Percentiles rank a stretch among this genome's conserved stretches.
Conservation (phyloP, 2,113 vertebrate genomes). For the Ochotona princeps region DNA sequence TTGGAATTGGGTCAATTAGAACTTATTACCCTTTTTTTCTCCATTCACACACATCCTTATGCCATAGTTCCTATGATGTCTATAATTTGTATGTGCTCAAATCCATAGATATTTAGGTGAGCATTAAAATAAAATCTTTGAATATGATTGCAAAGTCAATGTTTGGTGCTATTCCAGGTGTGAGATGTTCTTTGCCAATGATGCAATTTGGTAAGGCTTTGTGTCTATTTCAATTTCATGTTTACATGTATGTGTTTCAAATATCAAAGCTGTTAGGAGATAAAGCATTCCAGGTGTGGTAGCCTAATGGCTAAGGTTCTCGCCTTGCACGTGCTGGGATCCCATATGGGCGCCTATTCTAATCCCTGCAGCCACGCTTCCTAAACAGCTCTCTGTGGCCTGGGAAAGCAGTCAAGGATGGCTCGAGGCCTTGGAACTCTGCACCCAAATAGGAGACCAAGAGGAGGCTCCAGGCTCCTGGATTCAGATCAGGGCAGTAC, state of each 20-base stretch:
- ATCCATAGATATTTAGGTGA: neutral
- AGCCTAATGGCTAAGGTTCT: too few species aligned
- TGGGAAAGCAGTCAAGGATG: too few species aligned
- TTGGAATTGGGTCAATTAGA: neutral
- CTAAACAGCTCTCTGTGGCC: too few species aligned
- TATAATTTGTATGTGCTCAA: neutral
- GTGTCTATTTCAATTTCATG: neutral
- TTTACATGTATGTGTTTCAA: constrained; percentile 25
- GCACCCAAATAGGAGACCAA: too few species aligned
- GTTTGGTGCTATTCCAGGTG: neutral
- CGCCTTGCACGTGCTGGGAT: too few species aligned
- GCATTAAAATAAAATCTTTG: constrained; percentile 6
- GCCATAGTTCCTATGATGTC: neutral
- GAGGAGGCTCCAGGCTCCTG: too few species aligned
- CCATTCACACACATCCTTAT: neutral
- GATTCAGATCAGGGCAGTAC: too few species aligned
- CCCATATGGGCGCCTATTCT: too few species aligned
- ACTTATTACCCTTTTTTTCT: neutral
- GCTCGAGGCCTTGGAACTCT: too few species aligned
- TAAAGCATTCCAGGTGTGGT: neutral
- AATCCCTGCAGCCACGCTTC: too few species aligned
- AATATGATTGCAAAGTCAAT: neutral
- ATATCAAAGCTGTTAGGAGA: neutral
- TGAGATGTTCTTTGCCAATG: neutral
- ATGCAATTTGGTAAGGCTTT: neutral